Conservation (phyloP, 64 coral and sea anemone species). For the Montipora capricornis region DNA sequence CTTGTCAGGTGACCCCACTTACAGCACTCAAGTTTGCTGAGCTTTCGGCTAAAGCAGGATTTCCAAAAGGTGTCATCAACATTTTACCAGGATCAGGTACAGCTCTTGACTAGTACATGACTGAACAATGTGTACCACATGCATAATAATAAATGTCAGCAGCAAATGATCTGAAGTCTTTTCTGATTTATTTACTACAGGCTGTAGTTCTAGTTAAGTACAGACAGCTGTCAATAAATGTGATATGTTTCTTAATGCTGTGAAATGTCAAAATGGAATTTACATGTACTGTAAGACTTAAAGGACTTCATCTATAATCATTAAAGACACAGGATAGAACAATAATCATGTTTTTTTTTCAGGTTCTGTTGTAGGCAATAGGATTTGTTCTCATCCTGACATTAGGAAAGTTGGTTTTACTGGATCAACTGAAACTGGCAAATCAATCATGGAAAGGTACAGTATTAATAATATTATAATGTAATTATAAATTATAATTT, state of each 20-base stretch:
- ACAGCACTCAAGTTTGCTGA: constrained; percentile 99
- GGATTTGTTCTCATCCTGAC: constrained; percentile 89
- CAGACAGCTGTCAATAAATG: too few species aligned
- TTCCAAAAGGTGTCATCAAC: constrained; percentile 97
- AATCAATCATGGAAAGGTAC: constrained; percentile 96
- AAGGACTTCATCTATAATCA: too few species aligned
- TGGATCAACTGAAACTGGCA: constrained; percentile 95
- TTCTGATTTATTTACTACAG: too few species aligned
- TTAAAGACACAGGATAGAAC: too few species aligned
- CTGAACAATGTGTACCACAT: too few species aligned
- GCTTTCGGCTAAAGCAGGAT: constrained; percentile 90
- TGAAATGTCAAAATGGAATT: too few species aligned
- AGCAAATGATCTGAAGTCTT: too few species aligned
- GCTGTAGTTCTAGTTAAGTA: too few species aligned
- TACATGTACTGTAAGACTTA: too few species aligned
- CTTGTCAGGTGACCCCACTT: constrained; percentile 85
- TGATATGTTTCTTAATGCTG: too few species aligned
- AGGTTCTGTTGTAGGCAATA: constrained; percentile 96
- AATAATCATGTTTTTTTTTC: background rate
- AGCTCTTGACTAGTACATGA: background rate
- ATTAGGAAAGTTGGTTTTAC: constrained; percentile 98
- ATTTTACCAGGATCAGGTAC: constrained; percentile 97
- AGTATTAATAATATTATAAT: background rate
- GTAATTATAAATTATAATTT: too few species aligned
- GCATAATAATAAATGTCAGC: too few species aligned